Conservation (phyloP, 2,797 vertebrate species). For the Phoebastria nigripes region DNA sequence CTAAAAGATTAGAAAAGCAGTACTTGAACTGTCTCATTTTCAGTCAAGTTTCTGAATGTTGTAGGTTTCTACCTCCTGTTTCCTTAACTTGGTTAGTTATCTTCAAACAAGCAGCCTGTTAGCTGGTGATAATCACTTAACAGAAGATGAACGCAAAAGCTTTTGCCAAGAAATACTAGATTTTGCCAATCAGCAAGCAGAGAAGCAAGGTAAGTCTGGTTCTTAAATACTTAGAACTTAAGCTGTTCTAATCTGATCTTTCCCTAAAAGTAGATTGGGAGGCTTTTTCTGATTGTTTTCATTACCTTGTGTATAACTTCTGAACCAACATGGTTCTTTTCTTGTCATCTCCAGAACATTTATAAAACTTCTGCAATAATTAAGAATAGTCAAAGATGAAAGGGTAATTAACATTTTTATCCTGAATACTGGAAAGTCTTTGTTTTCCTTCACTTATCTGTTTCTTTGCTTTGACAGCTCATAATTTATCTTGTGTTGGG, state of each 20-base stretch:
- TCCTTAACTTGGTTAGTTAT: conserved; percentile 87
- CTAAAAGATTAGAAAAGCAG: not conserved
- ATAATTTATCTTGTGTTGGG: not conserved
- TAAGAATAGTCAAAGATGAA: not conserved
- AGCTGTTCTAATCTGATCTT: not conserved
- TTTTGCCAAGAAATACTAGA: conserved; percentile 93
- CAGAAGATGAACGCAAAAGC: conserved; percentile 82
- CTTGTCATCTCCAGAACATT: not conserved
- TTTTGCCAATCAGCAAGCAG: conserved; percentile 77
- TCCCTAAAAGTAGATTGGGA: not conserved
- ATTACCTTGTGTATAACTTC: not conserved
- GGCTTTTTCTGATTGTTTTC: not conserved
- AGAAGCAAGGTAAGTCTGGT: conserved; percentile 74
- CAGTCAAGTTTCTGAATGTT: not conserved
- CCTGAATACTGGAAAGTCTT: not conserved
- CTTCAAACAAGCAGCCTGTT: conserved; percentile 93
- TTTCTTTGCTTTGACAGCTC: not conserved
- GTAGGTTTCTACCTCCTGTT: not conserved
- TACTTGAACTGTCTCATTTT: not conserved
- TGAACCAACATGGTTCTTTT: not conserved
- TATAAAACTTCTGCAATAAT: not conserved
- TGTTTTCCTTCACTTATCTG: not conserved
- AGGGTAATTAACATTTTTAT: not conserved
- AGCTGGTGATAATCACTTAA: conserved; percentile 87
- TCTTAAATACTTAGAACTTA: not conserved